Conservation (phyloP, 2,113 vertebrate species). For the Monopterus albus region DNA sequence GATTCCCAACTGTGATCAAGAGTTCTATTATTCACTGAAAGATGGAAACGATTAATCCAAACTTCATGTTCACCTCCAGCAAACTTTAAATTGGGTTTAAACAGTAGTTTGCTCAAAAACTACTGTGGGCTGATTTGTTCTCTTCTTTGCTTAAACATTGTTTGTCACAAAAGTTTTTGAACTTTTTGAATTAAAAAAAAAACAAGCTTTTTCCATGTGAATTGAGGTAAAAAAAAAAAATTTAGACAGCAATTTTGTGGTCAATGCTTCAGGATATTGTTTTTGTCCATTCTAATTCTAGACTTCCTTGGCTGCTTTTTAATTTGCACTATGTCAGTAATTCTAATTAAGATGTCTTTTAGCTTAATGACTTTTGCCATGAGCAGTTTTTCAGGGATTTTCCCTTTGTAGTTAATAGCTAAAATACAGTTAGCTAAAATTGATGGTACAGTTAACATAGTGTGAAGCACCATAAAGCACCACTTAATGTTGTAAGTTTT, state of each 20-base stretch:
- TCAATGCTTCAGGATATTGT: constrained; percentile 11
- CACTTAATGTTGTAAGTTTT: neutral
- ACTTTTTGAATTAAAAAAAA: neutral
- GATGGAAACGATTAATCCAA: too few species aligned
- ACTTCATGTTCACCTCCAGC: too few species aligned
- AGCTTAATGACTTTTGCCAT: constrained; percentile 34
- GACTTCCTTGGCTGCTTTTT: constrained; percentile 38
- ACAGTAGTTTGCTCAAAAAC: neutral
- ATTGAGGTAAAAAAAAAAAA: constrained; percentile 4
- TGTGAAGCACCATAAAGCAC: neutral
- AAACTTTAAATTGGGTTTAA: too few species aligned
- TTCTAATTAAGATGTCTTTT: constrained; percentile 43
- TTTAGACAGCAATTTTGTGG: constrained; percentile 14
- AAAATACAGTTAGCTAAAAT: neutral
- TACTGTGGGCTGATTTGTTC: too few species aligned
- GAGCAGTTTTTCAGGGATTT: constrained; percentile 7
- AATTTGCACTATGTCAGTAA: constrained; percentile 25
- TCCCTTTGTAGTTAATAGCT: constrained; percentile 14
- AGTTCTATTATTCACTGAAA: constrained; percentile 41
- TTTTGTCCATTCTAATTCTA: constrained; percentile 22
- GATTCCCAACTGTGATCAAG: constrained; percentile 24
- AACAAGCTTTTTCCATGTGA: neutral
- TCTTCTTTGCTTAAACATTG: too few species aligned
- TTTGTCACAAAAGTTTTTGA: neutral
- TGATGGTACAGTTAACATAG: constrained; percentile 9